Evolutionary conservation across 2,797 vertebrate species (phyloP).

Genomic region (Falco peregrinus): DNA sequence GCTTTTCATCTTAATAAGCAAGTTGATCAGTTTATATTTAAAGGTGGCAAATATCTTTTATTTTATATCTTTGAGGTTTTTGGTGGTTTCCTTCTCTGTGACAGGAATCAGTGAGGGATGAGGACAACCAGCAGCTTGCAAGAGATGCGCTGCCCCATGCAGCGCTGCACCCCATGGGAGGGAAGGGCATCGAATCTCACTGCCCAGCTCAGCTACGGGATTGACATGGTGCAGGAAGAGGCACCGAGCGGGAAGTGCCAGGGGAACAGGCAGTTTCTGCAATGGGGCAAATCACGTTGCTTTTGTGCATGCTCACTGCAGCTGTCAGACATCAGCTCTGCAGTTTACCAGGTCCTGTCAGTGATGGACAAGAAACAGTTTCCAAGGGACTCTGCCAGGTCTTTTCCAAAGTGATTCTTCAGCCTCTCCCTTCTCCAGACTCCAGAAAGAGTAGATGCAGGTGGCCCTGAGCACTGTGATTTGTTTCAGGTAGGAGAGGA

Average conservation of each 20-base stretch:
- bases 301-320: neutral
- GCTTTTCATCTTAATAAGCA: neutral
- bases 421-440: neutral
- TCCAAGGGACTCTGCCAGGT: neutral
- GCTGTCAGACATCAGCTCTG: neutral
- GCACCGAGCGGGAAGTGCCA: neutral
- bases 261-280: neutral
- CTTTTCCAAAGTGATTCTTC: neutral
- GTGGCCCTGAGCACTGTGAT: neutral
- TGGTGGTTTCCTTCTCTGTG: neutral
- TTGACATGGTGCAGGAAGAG: neutral
- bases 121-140: neutral
- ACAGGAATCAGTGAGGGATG: neutral
- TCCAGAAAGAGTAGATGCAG: neutral
- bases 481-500: neutral
- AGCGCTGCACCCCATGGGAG: rapidly evolving
- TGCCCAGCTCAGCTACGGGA: neutral
- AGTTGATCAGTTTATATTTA: neutral
- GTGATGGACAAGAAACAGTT: neutral
- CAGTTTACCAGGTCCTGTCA: neutral
- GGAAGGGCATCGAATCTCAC: neutral
- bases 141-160: neutral
- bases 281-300: neutral
- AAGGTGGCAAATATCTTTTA: neutral
- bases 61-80: neutral